phyloP scores from a whole-genome alignment of 2,113 vertebrate genomes.

The Ochotona princeps region DNA sequence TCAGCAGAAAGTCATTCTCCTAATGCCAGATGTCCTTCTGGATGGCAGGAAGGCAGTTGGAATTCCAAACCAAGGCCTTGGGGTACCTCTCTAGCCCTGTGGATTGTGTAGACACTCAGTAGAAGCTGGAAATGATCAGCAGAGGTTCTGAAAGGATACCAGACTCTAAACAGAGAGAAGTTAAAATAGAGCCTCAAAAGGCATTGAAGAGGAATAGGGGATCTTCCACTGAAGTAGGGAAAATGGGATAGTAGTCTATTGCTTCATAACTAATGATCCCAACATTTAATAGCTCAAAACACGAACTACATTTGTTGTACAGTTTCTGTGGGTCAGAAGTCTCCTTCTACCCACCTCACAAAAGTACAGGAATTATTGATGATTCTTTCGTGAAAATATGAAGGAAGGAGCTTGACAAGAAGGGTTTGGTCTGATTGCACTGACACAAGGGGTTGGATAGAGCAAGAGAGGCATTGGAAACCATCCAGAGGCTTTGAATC shows the following conservation, averaged over 20 bases:
- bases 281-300: neutral
- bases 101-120: neutral
- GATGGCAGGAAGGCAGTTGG: neutral
- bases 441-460: neutral
- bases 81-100: neutral
- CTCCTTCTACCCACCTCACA: neutral
- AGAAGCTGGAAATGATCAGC: neutral
- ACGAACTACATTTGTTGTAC: neutral
- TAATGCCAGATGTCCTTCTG: slow-evolving; percentile 9
- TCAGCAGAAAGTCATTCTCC: slow-evolving; percentile 23
- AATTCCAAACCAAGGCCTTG: neutral
- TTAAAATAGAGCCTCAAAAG: neutral
- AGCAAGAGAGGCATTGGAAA: neutral
- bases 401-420: no score
- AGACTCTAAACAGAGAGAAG: neutral
- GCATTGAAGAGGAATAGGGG: neutral
- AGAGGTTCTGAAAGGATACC: neutral
- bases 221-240: neutral
- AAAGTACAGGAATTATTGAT: neutral
- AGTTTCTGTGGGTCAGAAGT: neutral
- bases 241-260: neutral
- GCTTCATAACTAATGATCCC: neutral
- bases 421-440: neutral
- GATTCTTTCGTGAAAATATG: neutral
- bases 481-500: neutral